phyloP scores from a whole-genome alignment of 2,113 vertebrate genomes.

The Nesogale talazaci region DNA sequence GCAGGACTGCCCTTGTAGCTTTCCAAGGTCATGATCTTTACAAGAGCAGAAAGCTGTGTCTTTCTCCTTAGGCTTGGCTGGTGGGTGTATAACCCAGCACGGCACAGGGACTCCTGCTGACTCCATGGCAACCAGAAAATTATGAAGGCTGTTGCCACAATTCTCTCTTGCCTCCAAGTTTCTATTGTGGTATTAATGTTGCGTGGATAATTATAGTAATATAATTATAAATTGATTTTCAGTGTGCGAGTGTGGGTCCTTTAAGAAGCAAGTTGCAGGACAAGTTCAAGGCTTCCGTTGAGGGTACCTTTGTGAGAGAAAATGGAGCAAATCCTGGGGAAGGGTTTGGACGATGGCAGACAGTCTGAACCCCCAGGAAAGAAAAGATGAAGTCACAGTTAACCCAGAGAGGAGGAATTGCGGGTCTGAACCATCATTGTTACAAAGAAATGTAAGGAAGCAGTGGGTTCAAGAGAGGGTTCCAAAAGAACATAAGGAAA shows the following conservation, averaged over 20 bases:
- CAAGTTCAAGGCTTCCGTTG: accelerated
- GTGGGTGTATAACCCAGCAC: not conserved
- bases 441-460: not conserved
- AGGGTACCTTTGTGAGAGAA: not conserved
- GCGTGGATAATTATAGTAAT: not conserved
- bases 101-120: not conserved
- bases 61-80: not conserved
- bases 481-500: too few relatives aligned
- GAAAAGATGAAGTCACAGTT: not conserved
- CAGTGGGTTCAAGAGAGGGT: not conserved
- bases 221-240: not conserved
- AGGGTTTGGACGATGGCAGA: too few relatives aligned
- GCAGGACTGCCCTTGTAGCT: too few relatives aligned
- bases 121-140: not conserved
- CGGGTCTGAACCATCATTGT: not conserved
- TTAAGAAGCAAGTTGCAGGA: not conserved
- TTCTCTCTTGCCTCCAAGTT: not conserved
- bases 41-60: too few relatives aligned
- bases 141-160: accelerated
- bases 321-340: not conserved
- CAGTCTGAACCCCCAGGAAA: not conserved
- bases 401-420: not conserved
- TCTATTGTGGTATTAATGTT: not conserved
- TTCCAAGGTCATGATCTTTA: too few relatives aligned
- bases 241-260: not conserved